phyloP scores from a whole-genome alignment of 2,797 vertebrate species.

The Chrysocyon brachyurus region DNA sequence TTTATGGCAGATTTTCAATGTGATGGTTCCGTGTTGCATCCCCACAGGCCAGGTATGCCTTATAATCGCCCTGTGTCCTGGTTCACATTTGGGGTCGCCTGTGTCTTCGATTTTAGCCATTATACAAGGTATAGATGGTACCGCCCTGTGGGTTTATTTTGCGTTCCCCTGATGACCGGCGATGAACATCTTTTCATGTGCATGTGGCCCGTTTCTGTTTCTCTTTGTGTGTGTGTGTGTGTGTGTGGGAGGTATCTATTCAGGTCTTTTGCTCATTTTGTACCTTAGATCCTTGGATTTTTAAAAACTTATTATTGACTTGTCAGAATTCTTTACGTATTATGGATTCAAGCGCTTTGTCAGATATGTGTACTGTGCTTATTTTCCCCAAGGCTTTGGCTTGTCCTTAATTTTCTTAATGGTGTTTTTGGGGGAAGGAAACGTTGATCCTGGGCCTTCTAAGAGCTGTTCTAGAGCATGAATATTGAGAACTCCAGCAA shows the following conservation, averaged over 20 bases:
- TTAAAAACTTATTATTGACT: neutral
- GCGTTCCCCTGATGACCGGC: neutral
- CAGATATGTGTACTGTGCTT: no score
- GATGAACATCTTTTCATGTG: neutral
- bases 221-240: no score
- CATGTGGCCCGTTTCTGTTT: neutral
- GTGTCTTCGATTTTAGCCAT: neutral
- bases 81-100: neutral
- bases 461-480: neutral
- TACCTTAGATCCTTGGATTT: neutral
- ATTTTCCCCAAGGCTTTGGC: neutral
- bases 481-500: neutral
- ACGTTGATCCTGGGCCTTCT: neutral
- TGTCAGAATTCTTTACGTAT: neutral
- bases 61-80: neutral
- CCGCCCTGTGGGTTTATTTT: neutral
- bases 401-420: neutral
- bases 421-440: neutral
- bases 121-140: fast-evolving
- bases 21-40: no score
- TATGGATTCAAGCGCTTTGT: neutral
- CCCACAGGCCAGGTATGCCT: fast-evolving
- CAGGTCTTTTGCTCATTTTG: neutral
- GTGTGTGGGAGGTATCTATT: neutral
- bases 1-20: neutral